These are phyloP conservation scores for Osmerus eperlanus DNA, from an alignment of 2,113 vertebrate species.

Conservation along the genomic window DNA sequence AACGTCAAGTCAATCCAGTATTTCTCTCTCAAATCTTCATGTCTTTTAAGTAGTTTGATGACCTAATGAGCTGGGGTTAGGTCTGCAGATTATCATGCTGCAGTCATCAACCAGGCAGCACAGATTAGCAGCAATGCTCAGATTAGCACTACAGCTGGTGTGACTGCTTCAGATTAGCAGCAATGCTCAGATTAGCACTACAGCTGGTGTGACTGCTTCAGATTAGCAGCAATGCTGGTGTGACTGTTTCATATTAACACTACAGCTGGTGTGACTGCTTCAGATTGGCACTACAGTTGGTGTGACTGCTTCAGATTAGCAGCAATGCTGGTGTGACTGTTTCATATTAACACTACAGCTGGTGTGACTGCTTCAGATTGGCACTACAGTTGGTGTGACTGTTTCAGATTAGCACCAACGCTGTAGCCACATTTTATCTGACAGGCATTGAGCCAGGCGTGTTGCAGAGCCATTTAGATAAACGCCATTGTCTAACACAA, in stretches of 20 bases:
- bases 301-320: too few species aligned
- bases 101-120: slow-evolving; percentile 52
- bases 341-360: background rate
- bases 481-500: slow-evolving; percentile 1
- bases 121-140: slow-evolving; percentile 27
- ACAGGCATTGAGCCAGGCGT: slow-evolving; percentile 11
- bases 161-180: too few species aligned
- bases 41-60: slow-evolving; percentile 14
- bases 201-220: too few species aligned
- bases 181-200: too few species aligned
- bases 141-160: too few species aligned
- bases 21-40: slow-evolving; percentile 11
- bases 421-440: slow-evolving; percentile 37
- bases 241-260: too few species aligned
- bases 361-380: too few species aligned
- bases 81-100: slow-evolving; percentile 46
- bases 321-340: too few species aligned
- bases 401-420: slow-evolving; percentile 29
- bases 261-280: too few species aligned
- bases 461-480: slow-evolving; percentile 40
- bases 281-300: too few species aligned
- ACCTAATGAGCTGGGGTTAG: slow-evolving; percentile 30
- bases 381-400: too few species aligned
- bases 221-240: too few species aligned
- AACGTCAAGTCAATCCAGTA: background rate